Percentiles rank a stretch among this genome's conserved stretches.
Conservation (phyloP, 2,888 invertebrate genomes). For the Ochropleura plecta region DNA sequence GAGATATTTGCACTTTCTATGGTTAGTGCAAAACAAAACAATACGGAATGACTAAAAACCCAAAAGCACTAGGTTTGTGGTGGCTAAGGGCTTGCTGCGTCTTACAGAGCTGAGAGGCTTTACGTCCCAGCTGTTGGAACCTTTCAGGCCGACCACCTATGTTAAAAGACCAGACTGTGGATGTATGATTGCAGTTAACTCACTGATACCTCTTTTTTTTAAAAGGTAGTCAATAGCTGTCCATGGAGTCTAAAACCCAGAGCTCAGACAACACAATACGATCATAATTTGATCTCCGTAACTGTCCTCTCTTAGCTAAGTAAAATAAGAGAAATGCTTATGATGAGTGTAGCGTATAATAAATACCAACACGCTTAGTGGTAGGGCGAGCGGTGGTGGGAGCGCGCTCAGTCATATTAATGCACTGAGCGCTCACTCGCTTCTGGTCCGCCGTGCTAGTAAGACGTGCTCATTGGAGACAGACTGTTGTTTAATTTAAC, state of each 20-base stretch:
- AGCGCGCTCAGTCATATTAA: too few relatives aligned
- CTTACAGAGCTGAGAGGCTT: neutral
- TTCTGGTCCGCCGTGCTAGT: too few relatives aligned
- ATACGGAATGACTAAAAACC: neutral
- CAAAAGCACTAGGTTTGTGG: neutral
- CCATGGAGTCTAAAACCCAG: neutral
- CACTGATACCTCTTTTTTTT: neutral
- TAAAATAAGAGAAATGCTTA: too few relatives aligned
- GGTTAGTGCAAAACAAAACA: neutral
- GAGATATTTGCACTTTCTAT: neutral
- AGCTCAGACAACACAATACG: neutral
- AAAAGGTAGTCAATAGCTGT: neutral
- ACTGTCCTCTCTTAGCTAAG: neutral
- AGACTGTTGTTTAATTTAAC: too few relatives aligned
- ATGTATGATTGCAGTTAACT: neutral
- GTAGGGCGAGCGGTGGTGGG: too few relatives aligned
- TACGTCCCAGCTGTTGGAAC: neutral
- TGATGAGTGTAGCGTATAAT: too few relatives aligned
- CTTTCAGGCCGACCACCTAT: neutral
- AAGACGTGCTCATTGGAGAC: too few relatives aligned
- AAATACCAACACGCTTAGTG: too few relatives aligned
- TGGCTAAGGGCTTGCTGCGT: neutral
- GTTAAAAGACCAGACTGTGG: neutral
- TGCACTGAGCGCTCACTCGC: too few relatives aligned
- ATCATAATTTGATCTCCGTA: neutral